A percentile compares a stretch with the other conserved stretches of the same genome.
Evolutionary conservation across 2,888 invertebrate genomes (phyloP).

Genomic region (Scotopteryx bipunctaria): DNA sequence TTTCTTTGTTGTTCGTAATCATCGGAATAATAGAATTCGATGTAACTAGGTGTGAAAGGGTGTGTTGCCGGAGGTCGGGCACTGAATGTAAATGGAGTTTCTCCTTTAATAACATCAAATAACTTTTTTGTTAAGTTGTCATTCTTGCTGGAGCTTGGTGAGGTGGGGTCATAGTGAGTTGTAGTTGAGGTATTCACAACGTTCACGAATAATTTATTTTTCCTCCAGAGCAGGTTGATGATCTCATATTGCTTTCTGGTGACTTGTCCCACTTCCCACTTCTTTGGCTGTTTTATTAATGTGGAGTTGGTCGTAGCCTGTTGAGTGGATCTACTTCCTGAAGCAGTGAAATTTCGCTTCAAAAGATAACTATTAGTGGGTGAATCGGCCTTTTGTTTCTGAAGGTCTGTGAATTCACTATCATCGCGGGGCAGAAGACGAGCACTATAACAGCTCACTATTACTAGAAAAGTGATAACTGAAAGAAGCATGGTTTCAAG

Average conservation of each 20-base stretch:
- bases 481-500: conserved; percentile 3
- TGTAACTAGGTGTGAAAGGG: conserved; percentile 59
- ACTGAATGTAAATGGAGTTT: conserved; percentile 25
- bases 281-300: conserved; percentile 35
- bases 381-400: conserved; percentile 1
- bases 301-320: conserved; percentile 5
- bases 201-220: conserved; percentile 56
- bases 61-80: conserved; percentile 21
- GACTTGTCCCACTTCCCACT: conserved; percentile 55
- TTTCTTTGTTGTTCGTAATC: conserved; percentile 47
- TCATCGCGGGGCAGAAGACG: background rate
- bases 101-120: conserved; percentile 17
- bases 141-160: background rate
- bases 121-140: conserved; percentile 23
- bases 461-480: conserved; percentile 3
- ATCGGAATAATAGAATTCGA: conserved; percentile 73
- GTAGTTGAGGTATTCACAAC: conserved; percentile 29
- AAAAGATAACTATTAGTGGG: background rate
- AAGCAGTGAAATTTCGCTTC: conserved; percentile 1
- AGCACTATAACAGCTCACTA: conserved; percentile 7
- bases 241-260: conserved; percentile 64
- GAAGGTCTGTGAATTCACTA: background rate
- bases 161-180: background rate
- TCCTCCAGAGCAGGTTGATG: conserved; percentile 64
- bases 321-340: background rate